Percentiles rank a stretch among this genome's conserved stretches.
phyloP scores from a whole-genome alignment of 2,113 vertebrate genomes.

The Triplophysa tibetana region DNA sequence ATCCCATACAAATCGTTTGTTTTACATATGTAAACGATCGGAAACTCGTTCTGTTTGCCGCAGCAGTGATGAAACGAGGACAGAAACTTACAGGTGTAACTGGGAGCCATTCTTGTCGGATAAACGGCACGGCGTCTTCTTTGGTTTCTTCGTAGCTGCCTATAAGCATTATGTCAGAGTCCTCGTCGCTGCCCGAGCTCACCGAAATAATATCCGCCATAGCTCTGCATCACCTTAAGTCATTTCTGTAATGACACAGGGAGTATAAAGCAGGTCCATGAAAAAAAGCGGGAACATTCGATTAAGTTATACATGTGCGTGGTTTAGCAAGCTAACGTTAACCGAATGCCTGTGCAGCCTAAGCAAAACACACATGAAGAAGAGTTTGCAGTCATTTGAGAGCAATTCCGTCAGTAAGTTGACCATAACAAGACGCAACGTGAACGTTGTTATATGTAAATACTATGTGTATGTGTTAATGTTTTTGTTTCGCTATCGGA shows the following conservation, averaged over 20 bases:
- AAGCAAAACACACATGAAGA: neutral
- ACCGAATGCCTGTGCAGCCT: neutral
- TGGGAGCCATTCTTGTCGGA: conserved; percentile 35
- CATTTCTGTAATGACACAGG: neutral
- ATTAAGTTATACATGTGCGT: neutral
- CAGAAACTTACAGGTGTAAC: conserved; percentile 49
- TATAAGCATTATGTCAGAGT: conserved; percentile 55
- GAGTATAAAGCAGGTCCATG: neutral
- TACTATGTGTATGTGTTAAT: neutral
- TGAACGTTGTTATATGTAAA: neutral
- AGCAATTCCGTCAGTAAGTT: neutral
- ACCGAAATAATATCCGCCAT: conserved; percentile 58
- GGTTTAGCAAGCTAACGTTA: neutral
- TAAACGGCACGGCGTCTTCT: conserved; percentile 31
- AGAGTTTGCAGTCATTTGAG: neutral
- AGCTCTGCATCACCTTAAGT: neutral
- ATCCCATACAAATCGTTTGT: neutral
- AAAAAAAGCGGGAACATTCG: neutral
- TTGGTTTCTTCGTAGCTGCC: conserved; percentile 39
- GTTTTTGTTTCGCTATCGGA: conserved; percentile 14
- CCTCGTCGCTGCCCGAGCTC: conserved; percentile 54
- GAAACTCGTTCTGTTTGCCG: neutral
- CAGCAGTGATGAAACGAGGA: neutral
- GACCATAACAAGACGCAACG: neutral
- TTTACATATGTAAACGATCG: neutral